A percentile compares a stretch with the other conserved stretches of the same genome.
Conservation (phyloP, 1,140 invertebrate species). For the Megathymus violae region DNA sequence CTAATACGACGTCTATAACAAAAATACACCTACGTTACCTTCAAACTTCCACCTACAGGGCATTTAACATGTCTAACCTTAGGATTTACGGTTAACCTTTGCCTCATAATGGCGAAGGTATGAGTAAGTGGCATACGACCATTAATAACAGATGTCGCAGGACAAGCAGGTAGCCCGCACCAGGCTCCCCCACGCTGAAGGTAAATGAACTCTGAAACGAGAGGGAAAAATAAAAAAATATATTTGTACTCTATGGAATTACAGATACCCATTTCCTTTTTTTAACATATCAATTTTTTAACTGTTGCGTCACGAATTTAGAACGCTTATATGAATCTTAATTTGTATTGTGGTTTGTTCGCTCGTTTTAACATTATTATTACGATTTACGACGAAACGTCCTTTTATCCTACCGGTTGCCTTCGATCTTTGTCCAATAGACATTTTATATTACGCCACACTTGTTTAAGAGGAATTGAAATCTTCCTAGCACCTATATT, state of each 20-base stretch:
- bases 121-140: slow-evolving; percentile 23
- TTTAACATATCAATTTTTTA: no score
- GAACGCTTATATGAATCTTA: no score
- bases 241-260: no score
- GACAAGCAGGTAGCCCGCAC: slow-evolving; percentile 23
- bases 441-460: no score
- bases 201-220: slow-evolving; percentile 20
- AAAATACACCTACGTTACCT: slow-evolving; percentile 26
- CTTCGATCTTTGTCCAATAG: no score
- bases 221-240: neutral
- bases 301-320: no score
- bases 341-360: no score
- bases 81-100: slow-evolving; percentile 35
- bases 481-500: no score
- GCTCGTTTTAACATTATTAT: no score
- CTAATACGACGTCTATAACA: slow-evolving; percentile 12
- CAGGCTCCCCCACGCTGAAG: slow-evolving; percentile 15
- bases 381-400: no score
- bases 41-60: slow-evolving; percentile 23
- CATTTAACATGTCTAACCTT: slow-evolving; percentile 30
- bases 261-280: no score
- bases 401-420: no score
- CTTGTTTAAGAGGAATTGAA: neutral
- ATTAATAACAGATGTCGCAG: slow-evolving; percentile 33
- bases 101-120: slow-evolving; percentile 31